Evolutionary conservation across 2,113 vertebrate genomes (phyloP), one percentile per base, ranked within the genome.

Genomic region (Salvelinus alpinus): DNA sequence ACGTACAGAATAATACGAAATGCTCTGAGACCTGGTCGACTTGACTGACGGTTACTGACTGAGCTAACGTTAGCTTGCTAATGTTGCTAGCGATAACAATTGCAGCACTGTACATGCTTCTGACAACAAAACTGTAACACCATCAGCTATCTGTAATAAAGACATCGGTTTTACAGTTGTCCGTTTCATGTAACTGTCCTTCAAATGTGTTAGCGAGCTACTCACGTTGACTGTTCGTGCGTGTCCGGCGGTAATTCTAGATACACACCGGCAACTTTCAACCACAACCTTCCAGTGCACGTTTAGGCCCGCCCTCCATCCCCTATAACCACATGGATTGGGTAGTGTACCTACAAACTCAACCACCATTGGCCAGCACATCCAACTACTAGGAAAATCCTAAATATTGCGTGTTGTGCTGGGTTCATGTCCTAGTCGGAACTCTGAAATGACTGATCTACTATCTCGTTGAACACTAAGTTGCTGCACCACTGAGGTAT

Each of bases 221-320:
- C 90, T 91, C 72, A 91, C 84, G 72, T 7, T 74, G 66, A 85
- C 71, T 81, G n/a, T 67, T 68, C 71, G 82, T 70, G 34, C 31
- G 22, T 59, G 67, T 85, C 80, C 80, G 60, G 83, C 72, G 85
- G 71, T 82, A 80, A 72, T 77, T 81, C 18, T 78, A 44, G 38
- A 9, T 11, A 44, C 38, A 82, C 78, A 83, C 88, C 90, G 88
- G 89, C 38, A 88, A 92, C 90, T 85, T 92, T 92, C 81, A 88
- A 88, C 78, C 70, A 78, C 82, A 84, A 85, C 85, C 87, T 91
- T 44, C 88, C 73, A 80, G 75, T 64, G 80, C 71, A 74, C 60
- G 71, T 38, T 76, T 73, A 24, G 5, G 18, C 82, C 83, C 86
- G 75, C 91, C 91, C 68, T 85, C 25, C 89, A 69, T 44, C 66